Percentiles rank a stretch among this genome's conserved stretches.
Conservation (phyloP, 1,140 invertebrate genomes). For the Druon quercuslanigerum region DNA sequence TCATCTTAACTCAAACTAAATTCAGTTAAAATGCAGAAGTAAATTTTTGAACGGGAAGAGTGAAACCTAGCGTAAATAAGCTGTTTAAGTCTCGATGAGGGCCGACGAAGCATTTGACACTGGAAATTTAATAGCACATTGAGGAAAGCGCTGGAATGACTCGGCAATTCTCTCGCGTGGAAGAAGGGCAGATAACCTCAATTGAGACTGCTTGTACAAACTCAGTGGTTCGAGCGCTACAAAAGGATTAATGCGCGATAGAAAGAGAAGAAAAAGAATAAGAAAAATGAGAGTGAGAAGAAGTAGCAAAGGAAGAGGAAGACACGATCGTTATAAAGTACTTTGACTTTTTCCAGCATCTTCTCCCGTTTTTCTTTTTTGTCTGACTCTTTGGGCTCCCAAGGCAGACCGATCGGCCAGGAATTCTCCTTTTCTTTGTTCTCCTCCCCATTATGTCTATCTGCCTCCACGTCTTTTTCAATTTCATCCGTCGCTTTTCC, state of each 20-base stretch:
- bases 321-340: slow-evolving; percentile 6
- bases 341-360: slow-evolving; percentile 22
- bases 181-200: neutral
- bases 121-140: slow-evolving; percentile 24
- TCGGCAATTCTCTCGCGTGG: slow-evolving; percentile 1
- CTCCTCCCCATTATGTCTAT: neutral
- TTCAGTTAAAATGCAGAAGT: neutral
- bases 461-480: neutral
- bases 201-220: slow-evolving; percentile 28
- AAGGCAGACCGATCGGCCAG: slow-evolving; percentile 7
- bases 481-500: neutral
- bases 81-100: slow-evolving; percentile 8
- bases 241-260: slow-evolving; percentile 16
- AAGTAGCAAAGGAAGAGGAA: neutral
- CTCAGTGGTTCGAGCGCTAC: slow-evolving; percentile 19
- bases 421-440: slow-evolving; percentile 7
- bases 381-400: neutral
- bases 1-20: neutral
- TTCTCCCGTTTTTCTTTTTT: neutral
- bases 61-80: neutral
- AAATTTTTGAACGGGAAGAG: neutral
- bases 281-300: slow-evolving; percentile 13
- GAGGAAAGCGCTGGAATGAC: slow-evolving; percentile 7
- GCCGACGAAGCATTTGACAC: neutral
- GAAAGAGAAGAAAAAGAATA: slow-evolving; percentile 28